A percentile compares a stretch with the other conserved stretches of the same genome.
Evolutionary conservation across 2,888 invertebrate genomes (phyloP).

Genomic region (Heliothis peltigera): DNA sequence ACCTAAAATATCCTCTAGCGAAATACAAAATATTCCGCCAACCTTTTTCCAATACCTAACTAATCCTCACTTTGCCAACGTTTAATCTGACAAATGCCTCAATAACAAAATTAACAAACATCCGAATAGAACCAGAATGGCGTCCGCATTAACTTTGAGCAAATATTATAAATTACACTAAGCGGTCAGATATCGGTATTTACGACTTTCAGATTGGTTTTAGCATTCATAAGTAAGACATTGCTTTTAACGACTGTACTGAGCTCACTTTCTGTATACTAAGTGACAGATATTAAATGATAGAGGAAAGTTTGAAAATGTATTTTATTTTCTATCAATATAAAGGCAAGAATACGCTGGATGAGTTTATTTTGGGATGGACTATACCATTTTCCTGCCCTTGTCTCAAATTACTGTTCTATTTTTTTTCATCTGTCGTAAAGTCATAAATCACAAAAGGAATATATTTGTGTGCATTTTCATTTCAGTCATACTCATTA

Average conservation of each 20-base stretch:
- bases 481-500: no score
- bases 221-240: constrained; percentile 58
- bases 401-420: no score
- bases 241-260: constrained; percentile 51
- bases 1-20: constrained; percentile 20
- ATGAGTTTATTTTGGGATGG: neutral
- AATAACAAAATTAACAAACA: constrained; percentile 73
- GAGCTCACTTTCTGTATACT: constrained; percentile 48
- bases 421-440: no score
- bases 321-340: constrained; percentile 11
- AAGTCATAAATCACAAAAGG: no score
- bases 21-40: constrained; percentile 38
- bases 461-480: no score
- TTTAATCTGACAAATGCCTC: constrained; percentile 68
- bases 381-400: no score
- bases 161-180: constrained; percentile 71
- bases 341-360: neutral
- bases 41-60: constrained; percentile 27
- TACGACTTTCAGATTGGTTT: constrained; percentile 60
- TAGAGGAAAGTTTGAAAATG: constrained; percentile 16
- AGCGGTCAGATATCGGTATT: constrained; percentile 58
- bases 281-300: constrained; percentile 32
- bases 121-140: constrained; percentile 60
- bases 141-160: constrained; percentile 57
- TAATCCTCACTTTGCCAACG: constrained; percentile 57